These are phyloP conservation scores for Silurus meridionalis DNA, from an alignment of 2,113 vertebrate species.

Conservation along the genomic window DNA sequence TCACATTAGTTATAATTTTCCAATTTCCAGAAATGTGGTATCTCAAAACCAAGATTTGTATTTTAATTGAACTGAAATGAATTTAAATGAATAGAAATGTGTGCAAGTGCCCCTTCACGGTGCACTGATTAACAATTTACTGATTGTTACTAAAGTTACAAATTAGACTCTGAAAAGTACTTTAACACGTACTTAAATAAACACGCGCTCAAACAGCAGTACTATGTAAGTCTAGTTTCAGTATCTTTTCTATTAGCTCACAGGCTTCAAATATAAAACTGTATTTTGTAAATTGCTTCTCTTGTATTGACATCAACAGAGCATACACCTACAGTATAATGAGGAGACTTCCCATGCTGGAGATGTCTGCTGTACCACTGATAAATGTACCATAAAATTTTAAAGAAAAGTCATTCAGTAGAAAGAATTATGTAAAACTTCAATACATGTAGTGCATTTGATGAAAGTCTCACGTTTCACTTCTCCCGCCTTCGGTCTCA, in stretches of 20 bases:
- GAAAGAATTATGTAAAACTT: slow-evolving; percentile 12
- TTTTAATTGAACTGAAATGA: background rate
- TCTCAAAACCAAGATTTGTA: background rate
- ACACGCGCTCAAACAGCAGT: background rate
- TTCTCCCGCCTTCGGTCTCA: slow-evolving; percentile 4
- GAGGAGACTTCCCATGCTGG: background rate
- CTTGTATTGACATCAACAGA: background rate
- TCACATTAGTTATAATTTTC: background rate
- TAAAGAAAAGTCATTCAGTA: slow-evolving; percentile 12
- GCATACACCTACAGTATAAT: background rate
- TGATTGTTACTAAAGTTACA: background rate
- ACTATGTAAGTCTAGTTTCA: background rate
- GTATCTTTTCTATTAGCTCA: background rate
- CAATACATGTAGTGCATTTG: slow-evolving; percentile 31
- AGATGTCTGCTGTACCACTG: background rate
- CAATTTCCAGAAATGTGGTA: background rate
- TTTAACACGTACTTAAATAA: slow-evolving; percentile 14
- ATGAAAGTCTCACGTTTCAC: background rate
- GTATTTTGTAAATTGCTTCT: background rate
- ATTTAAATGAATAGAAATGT: background rate
- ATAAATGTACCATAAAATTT: slow-evolving; percentile 18
- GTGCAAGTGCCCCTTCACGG: background rate
- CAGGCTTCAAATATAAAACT: background rate
- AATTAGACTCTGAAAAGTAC: background rate
- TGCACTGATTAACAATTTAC: background rate